Evolutionary conservation across 2,113 vertebrate species (phyloP).

Genomic region (Scytalopus superciliaris): DNA sequence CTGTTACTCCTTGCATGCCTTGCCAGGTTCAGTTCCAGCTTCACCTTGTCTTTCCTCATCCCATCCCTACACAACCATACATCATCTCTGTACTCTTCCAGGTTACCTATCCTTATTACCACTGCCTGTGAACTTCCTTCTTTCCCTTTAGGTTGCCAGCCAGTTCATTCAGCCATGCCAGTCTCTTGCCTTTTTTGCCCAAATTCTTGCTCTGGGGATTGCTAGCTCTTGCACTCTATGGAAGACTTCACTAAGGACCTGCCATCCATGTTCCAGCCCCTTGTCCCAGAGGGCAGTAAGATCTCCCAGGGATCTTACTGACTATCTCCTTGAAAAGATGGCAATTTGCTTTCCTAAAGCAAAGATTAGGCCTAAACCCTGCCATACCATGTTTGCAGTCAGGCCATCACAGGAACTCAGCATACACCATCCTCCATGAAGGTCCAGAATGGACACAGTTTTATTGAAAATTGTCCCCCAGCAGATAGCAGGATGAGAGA

Average conservation of each 20-base stretch:
- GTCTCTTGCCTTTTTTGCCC: neutral
- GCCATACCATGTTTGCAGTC: too few species aligned
- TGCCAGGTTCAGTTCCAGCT: neutral
- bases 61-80: accelerated
- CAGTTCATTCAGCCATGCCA: neutral
- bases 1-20: neutral
- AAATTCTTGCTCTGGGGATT: neutral
- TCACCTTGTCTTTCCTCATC: neutral
- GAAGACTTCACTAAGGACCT: neutral
- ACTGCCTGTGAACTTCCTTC: neutral
- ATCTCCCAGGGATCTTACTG: neutral
- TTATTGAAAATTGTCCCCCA: too few species aligned
- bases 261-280: neutral
- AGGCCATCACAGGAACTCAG: too few species aligned
- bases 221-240: neutral
- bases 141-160: neutral
- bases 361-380: neutral
- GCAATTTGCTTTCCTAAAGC: neutral
- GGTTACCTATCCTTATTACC: neutral
- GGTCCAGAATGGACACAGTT: too few species aligned
- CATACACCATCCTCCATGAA: too few species aligned
- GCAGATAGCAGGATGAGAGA: too few species aligned
- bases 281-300: too few species aligned
- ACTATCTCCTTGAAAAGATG: neutral
- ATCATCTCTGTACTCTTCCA: neutral